Conservation (phyloP, 2,888 invertebrate genomes). For the Spisula subtruncata region DNA sequence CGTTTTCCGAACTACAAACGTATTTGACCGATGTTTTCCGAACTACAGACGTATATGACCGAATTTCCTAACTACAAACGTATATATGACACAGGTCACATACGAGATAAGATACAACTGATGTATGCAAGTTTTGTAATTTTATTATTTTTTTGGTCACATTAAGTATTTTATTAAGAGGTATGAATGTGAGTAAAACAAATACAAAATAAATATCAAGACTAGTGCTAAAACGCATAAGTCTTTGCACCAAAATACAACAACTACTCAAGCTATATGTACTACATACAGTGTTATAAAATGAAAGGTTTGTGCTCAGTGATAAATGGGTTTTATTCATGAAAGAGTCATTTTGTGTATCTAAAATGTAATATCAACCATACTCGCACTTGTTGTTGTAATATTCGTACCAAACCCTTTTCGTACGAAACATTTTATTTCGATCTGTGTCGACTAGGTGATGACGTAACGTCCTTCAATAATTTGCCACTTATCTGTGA, state of each 20-base stretch:
- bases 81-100: too few relatives aligned
- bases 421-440: too few relatives aligned
- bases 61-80: too few relatives aligned
- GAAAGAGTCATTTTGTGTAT: background rate
- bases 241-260: too few relatives aligned
- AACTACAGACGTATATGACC: too few relatives aligned
- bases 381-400: too few relatives aligned
- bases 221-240: background rate
- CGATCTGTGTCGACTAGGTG: too few relatives aligned
- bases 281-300: background rate
- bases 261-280: background rate
- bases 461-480: too few relatives aligned
- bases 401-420: too few relatives aligned
- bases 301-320: background rate
- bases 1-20: too few relatives aligned
- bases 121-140: background rate
- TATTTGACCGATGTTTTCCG: too few relatives aligned
- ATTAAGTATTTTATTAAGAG: background rate
- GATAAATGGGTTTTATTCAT: background rate
- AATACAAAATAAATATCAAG: background rate
- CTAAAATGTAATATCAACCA: background rate
- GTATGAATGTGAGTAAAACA: slow-evolving; percentile 2
- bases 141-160: background rate
- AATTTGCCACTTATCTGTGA: too few relatives aligned
- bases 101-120: background rate